These are phyloP conservation scores for Coelopa frigida DNA, from an alignment of 1,140 invertebrate species.

Conservation along the genomic window DNA sequence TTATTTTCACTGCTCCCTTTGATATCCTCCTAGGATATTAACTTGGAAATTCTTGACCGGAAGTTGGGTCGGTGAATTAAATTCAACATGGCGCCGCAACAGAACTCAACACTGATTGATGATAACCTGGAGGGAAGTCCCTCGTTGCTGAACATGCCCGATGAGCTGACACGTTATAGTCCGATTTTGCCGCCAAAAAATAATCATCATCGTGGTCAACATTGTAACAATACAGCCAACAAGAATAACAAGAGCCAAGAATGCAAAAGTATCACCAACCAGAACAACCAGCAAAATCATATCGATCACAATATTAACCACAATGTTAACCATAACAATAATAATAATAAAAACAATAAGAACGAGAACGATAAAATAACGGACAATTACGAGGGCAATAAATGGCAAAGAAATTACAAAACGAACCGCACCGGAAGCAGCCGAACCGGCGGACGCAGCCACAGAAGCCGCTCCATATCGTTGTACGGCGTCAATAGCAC, in stretches of 20 bases:
- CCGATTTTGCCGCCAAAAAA: slow-evolving; percentile 33
- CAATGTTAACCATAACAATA: slow-evolving; percentile 11
- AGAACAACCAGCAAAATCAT: slow-evolving; percentile 19
- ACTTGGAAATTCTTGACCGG: no score
- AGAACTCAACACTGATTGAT: slow-evolving; percentile 42
- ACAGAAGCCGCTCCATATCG: slow-evolving; percentile 36
- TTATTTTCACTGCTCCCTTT: no score
- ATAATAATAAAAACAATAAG: slow-evolving; percentile 15
- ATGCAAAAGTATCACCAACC: no score
- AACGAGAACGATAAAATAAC: neutral
- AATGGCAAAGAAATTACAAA: slow-evolving; percentile 17
- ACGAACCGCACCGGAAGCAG: slow-evolving; percentile 20
- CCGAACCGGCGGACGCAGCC: slow-evolving; percentile 19
- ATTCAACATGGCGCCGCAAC: slow-evolving; percentile 23
- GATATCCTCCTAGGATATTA: no score
- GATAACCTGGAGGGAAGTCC: slow-evolving; percentile 37
- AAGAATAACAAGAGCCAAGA: slow-evolving; percentile 14
- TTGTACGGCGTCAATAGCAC: slow-evolving; percentile 37
- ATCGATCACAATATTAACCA: slow-evolving; percentile 13
- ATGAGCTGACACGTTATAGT: slow-evolving; percentile 21
- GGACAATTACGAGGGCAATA: neutral
- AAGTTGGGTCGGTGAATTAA: neutral
- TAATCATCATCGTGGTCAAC: slow-evolving; percentile 12
- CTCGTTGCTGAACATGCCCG: slow-evolving; percentile 35
- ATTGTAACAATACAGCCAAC: no score